These are phyloP conservation scores for Sinhomidia bicolor DNA, from an alignment of 2,888 invertebrate species.

Conservation along the genomic window DNA sequence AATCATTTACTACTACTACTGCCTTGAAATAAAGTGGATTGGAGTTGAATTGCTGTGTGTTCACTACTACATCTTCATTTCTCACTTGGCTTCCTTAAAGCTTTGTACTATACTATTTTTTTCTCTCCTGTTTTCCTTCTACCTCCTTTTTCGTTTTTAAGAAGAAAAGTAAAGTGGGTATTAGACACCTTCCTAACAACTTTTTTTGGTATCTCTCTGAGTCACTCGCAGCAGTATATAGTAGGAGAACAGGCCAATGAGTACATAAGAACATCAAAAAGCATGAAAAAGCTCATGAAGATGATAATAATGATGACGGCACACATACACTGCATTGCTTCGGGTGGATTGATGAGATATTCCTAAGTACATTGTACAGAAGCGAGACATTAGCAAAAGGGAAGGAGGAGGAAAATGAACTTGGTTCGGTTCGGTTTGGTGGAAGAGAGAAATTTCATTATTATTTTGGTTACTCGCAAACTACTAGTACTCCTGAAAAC, in stretches of 20 bases:
- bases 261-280: constrained; percentile 35
- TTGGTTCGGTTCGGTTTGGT: background rate
- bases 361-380: background rate
- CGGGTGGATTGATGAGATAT: constrained; percentile 30
- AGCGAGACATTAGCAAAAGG: background rate
- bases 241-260: too few relatives aligned
- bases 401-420: constrained; percentile 34
- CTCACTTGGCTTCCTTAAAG: constrained; percentile 50
- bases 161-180: constrained; percentile 62
- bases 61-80: constrained; percentile 57
- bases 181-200: constrained; percentile 67
- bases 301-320: constrained; percentile 26
- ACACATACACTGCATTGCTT: constrained; percentile 18
- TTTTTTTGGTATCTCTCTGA: constrained; percentile 43
- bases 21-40: constrained; percentile 66
- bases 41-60: constrained; percentile 54
- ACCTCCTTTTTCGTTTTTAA: background rate
- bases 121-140: background rate
- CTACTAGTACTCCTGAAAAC: constrained; percentile 38
- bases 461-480: constrained; percentile 46
- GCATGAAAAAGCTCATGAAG: background rate
- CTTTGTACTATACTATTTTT: constrained; percentile 7
- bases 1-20: constrained; percentile 68
- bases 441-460: constrained; percentile 32
- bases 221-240: too few relatives aligned